phyloP scores from a whole-genome alignment of 2,113 vertebrate species.

The Corydoras maculifer region DNA sequence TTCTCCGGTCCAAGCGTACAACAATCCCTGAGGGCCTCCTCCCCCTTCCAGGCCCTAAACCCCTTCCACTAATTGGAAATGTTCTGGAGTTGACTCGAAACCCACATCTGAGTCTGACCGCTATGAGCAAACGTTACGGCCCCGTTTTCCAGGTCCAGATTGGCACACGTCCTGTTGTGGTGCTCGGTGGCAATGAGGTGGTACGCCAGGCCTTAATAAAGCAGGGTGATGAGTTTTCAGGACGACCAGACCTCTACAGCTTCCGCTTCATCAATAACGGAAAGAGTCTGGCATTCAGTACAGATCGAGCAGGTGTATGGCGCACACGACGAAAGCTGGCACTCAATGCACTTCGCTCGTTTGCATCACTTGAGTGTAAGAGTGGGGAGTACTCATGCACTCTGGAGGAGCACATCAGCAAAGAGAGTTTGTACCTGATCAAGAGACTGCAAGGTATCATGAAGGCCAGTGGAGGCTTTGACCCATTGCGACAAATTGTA shows the following conservation, averaged over 20 bases:
- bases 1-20: constrained; percentile 51
- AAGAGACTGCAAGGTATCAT: constrained; percentile 60
- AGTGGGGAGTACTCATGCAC: constrained; percentile 56
- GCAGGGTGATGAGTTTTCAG: constrained; percentile 80
- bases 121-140: constrained; percentile 74
- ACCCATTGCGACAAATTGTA: constrained; percentile 72
- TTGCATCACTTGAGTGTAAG: constrained; percentile 50
- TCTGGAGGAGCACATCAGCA: constrained; percentile 71
- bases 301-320: constrained; percentile 61
- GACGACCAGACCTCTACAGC: constrained; percentile 74
- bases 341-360: constrained; percentile 69
- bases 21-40: constrained; percentile 70
- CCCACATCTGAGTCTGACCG: constrained; percentile 71
- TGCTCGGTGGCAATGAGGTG: constrained; percentile 74
- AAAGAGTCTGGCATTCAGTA: constrained; percentile 73
- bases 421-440: constrained; percentile 66
- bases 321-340: constrained; percentile 67
- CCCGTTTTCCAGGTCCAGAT: constrained; percentile 77
- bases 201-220: constrained; percentile 77
- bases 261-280: constrained; percentile 56
- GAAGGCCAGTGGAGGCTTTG: constrained; percentile 62
- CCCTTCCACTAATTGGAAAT: constrained; percentile 76
- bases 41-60: constrained; percentile 72
- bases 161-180: constrained; percentile 76
- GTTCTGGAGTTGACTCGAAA: constrained; percentile 66